Base-by-base conservation (phyloP, 2,888 invertebrate genomes). In the Drosophila helvetica region DNA sequence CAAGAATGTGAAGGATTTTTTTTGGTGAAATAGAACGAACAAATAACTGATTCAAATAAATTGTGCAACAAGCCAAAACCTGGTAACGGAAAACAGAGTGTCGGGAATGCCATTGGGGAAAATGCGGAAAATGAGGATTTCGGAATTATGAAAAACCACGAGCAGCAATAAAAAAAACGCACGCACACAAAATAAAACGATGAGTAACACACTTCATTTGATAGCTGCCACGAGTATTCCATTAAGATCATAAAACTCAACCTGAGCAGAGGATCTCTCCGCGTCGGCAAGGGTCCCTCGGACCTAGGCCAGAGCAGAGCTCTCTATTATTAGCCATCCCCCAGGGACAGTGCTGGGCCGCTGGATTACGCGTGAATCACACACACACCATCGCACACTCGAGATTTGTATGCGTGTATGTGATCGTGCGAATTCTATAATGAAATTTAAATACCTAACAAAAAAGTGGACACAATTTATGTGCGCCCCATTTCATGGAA, bases 401-500 rank as follows among this genome's bases (percentile, higher is more conserved):
- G 6, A n/a, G n/a, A n/a, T n/a, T n/a, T 55, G 45, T 65, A 65
- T 30, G 56, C 10, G n/a, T 42, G 54, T 33, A 25, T 25, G 27
- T 27, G 65, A 64, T 66, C 51, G 33, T 56, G 57, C 51, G 67
- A 58, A 58, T 63, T 53, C 46, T 63, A 47, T 62, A 60, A 33
- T 47, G 52, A 70, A 63, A 73, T 66, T 48, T n/a, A 27, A 48
- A 70, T 57, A 63, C 52, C 45, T 57, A 56, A 53, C 33, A 43
- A 52, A 48, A 56, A 19, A 53, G 58, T 43, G 50, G 63, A 57
- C 65, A 55, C 68, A 77, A 77, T 77, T 77, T 75, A 75, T 82
- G 85, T 67, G 63, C 18, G 64, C 46, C 63, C 43, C 62, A 58
- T 72, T 78, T 78, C 73, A 80, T 86, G 82, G 78, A 86, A 78